Conservation (phyloP, 2,113 vertebrate species). For the Solea solea region DNA sequence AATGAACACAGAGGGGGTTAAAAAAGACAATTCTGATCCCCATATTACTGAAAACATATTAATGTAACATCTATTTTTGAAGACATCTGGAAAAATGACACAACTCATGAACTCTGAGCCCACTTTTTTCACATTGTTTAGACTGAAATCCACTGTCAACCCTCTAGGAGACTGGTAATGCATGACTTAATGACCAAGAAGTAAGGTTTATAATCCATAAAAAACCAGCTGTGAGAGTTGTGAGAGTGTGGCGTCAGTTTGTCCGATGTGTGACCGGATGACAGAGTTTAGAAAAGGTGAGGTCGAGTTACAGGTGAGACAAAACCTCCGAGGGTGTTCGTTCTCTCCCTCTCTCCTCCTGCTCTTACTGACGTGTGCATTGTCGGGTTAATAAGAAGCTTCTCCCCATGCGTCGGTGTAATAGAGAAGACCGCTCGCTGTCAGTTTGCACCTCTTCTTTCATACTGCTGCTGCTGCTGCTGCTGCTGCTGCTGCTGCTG, state of each 20-base stretch:
- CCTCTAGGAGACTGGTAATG: background rate
- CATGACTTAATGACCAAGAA: background rate
- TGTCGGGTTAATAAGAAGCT: constrained; percentile 61
- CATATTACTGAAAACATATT: too few species aligned
- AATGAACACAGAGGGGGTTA: too few species aligned
- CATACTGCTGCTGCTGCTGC: constrained; percentile 14
- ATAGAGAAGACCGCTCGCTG: constrained; percentile 67
- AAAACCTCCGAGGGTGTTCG: constrained; percentile 63
- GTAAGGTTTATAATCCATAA: background rate
- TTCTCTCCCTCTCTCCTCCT: constrained; percentile 27
- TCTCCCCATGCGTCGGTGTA: constrained; percentile 60
- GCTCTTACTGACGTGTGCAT: constrained; percentile 52
- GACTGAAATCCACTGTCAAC: background rate
- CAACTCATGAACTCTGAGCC: too few species aligned
- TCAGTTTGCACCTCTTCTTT: constrained; percentile 72
- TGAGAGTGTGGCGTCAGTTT: background rate
- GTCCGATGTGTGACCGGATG: constrained; percentile 16
- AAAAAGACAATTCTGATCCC: too few species aligned
- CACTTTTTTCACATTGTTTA: too few species aligned
- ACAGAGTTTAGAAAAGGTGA: constrained; percentile 32
- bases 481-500: constrained; percentile 11
- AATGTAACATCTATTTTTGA: too few species aligned
- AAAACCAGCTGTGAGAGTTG: background rate
- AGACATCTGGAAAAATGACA: too few species aligned
- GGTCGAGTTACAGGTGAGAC: constrained; percentile 70